Base-by-base conservation (phyloP, 2,113 vertebrate genomes). In the Xenopus tropicalis region DNA sequence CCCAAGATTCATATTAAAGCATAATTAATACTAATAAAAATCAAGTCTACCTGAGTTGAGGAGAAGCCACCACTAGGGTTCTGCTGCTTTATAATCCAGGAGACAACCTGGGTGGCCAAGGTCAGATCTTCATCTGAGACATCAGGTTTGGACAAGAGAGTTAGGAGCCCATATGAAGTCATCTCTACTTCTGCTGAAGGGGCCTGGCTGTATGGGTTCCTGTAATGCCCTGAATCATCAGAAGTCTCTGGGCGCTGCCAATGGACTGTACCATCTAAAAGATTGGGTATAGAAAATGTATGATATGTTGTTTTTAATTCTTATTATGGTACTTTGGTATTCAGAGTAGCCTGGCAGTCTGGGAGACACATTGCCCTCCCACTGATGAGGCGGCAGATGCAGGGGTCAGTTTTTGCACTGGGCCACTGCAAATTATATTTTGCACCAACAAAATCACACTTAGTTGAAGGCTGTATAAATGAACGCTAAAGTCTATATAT, bases 21-120 rank as follows among this genome's bases (percentile, higher is more conserved):
- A 54, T 17, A n/a, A n/a, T 17, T 17, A 17, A 54, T 2, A 10
- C 52, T 10, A n/a, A n/a, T 10, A n/a, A n/a, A n/a, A 19, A 54
- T 48, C 22, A 9, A 19, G 11, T 64, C 25, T 76, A 96, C 95
- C 92, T 94, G 93, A 0, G 93, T 95, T 58, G 93, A 94, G 2
- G 89, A 84, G 84, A 93, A 96, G 1, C 94, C 93, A 8, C 94
- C 94, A 0, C 82, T 91, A 0, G 91, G 72, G 69, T 95, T 96
- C 86, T 94, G 93, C 70, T 94, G 90, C 63, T 79, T 83, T 29
- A 79, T 65, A 3, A 95, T 80, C 95, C 95, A 96, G 52, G 78
- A 86, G n/a, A 93, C 88, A n/a, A 94, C 87, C 19, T 70, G 9
- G 0, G 89, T 79, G 1, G 86, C 74, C 25, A 88, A 88, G 21